phyloP scores from a whole-genome alignment of 2,113 vertebrate species.

The Mus spicilegus region DNA sequence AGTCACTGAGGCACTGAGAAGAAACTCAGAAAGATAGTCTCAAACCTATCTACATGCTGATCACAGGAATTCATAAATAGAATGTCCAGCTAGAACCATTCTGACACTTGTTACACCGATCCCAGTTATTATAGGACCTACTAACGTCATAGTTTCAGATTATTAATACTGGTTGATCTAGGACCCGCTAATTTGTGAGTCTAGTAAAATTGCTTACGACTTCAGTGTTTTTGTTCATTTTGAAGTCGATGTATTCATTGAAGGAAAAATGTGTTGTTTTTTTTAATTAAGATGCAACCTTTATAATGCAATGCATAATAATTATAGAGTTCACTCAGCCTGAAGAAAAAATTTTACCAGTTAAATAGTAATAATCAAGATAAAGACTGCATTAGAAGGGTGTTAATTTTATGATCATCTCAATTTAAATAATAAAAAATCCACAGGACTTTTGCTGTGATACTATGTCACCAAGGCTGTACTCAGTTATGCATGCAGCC shows the following conservation, averaged over 20 bases:
- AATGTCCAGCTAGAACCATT: not conserved
- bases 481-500: not conserved
- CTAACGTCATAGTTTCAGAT: conserved; percentile 70
- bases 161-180: conserved; percentile 53
- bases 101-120: not conserved
- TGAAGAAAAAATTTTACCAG: conserved; percentile 64
- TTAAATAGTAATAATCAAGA: conserved; percentile 79
- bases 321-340: conserved; percentile 77
- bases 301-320: conserved; percentile 76
- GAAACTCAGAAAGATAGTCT: not conserved
- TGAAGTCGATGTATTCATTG: conserved; percentile 70
- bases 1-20: not conserved
- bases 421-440: conserved; percentile 75
- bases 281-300: conserved; percentile 80
- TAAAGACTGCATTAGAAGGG: conserved; percentile 69
- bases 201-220: conserved; percentile 56
- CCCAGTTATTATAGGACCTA: not conserved
- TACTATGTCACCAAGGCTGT: not conserved
- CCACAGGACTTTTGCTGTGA: conserved; percentile 1
- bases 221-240: conserved; percentile 74
- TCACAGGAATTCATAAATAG: not conserved
- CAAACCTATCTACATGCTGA: not conserved
- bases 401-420: conserved; percentile 77
- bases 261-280: conserved; percentile 76
- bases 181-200: conserved; percentile 45